These are phyloP conservation scores for Kryptolebias ocellatus DNA, from an alignment of 2,797 vertebrate genomes.

Conservation along the genomic window DNA sequence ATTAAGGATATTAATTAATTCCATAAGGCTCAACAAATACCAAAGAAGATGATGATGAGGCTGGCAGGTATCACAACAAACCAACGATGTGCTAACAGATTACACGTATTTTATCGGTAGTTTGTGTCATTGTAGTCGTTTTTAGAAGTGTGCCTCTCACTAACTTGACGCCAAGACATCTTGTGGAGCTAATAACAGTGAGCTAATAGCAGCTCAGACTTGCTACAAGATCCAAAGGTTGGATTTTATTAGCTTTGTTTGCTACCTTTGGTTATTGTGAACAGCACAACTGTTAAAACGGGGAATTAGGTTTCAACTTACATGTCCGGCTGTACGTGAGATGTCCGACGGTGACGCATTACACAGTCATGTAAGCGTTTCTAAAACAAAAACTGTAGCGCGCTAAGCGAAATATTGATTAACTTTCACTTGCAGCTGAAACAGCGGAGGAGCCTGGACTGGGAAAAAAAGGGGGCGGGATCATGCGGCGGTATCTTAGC, in stretches of 20 bases:
- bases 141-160: background rate
- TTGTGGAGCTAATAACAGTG: background rate
- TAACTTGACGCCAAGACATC: background rate
- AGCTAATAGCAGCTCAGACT: constrained; percentile 6
- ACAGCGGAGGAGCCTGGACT: background rate
- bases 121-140: too few species aligned
- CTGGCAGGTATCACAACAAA: background rate
- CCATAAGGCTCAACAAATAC: too few species aligned
- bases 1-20: too few species aligned
- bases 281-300: background rate
- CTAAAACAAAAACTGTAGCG: background rate
- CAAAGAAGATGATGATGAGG: too few species aligned
- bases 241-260: constrained; percentile 29
- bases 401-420: constrained; percentile 19
- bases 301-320: constrained; percentile 59
- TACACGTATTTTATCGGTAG: background rate
- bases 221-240: constrained; percentile 19
- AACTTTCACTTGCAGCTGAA: constrained; percentile 37
- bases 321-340: constrained; percentile 32
- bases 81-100: background rate
- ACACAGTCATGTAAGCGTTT: constrained; percentile 32
- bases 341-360: constrained; percentile 4
- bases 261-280: constrained; percentile 41
- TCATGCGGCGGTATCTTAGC: background rate
- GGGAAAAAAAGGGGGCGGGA: too few species aligned